phyloP scores from a whole-genome alignment of 2,888 invertebrate species.

The Apotomis betuletana region DNA sequence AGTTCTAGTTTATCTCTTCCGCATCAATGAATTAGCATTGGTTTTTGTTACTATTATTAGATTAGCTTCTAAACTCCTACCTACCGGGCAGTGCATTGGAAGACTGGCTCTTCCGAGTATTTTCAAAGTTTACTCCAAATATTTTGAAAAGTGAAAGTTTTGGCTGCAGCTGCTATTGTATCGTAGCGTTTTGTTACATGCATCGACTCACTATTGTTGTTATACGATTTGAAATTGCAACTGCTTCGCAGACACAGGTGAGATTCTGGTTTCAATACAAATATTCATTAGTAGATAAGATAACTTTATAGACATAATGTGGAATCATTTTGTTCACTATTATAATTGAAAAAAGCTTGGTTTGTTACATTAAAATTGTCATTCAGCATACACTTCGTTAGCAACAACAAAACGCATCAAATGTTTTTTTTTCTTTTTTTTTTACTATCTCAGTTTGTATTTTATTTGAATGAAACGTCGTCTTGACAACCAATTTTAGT shows the following conservation, averaged over 20 bases:
- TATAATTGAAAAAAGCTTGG: too few relatives aligned
- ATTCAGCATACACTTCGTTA: neutral
- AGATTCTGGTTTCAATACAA: neutral
- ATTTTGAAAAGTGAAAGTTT: neutral
- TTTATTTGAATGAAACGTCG: slow-evolving; percentile 77
- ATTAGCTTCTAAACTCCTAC: neutral
- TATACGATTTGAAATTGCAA: slow-evolving; percentile 10
- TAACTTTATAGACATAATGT: too few relatives aligned
- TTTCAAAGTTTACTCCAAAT: neutral
- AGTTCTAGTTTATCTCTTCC: neutral
- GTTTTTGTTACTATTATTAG: slow-evolving; percentile 6
- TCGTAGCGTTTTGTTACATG: slow-evolving; percentile 27
- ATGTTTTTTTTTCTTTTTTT: slow-evolving; percentile 21
- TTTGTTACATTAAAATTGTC: neutral
- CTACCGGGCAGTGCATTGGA: neutral
- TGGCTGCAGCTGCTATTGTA: neutral
- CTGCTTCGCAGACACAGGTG: neutral
- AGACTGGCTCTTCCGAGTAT: neutral
- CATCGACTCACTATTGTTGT: slow-evolving; percentile 18
- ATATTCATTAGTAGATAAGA: too few relatives aligned
- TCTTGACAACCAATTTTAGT: slow-evolving; percentile 74
- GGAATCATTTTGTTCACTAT: too few relatives aligned
- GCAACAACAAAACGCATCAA: slow-evolving; percentile 30
- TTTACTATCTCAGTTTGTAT: slow-evolving; percentile 55
- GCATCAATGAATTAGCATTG: neutral